Evolutionary conservation across 2,797 vertebrate genomes (phyloP), one percentile per base, ranked within the genome.

Genomic region (Pempheris klunzingeri): DNA sequence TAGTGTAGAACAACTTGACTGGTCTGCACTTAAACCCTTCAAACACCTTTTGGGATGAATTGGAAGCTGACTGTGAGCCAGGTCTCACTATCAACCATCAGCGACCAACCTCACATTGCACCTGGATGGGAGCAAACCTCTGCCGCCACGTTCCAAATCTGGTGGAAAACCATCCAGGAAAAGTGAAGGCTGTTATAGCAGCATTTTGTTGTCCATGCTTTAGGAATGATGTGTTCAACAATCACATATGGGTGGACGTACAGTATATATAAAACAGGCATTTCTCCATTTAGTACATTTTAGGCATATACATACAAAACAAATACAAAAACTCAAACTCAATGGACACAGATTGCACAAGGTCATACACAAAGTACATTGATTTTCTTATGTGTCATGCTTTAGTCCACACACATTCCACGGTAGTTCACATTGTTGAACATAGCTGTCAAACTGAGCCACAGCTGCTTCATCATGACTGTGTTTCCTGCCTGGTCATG

Each of bases 351-450:
- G 11, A 68, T 28, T 14, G 82, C 66, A 84, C 69, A 67, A 74
- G 24, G n/a, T 67, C 54, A 82, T 73, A 81, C 28, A 58, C 62
- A 26, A 57, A 71, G 9, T 10, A 74, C 71, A 81, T 74, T 58
- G 50, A 69, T 26, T 68, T 39, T 67, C 4, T 44, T 7, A 67
- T 50, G 49, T 22, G 10, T 63, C 44, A 50, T 71, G 26, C 54
- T 53, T 55, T 20, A 47, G 49, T 83, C 30, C 70, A 70, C 54
- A 68, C 38, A 67, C 54, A 68, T 41, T 77, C 38, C 64, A 32
- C 30, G 7, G 54, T 20, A 26, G 60, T 57, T 78, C 61, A 41
- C 59, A 22, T 34, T 38, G 4, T n/a, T n/a, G 50, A 26, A 15
- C 24, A 14, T 28, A 38, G 46, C 44, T 43, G 13, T 24, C 20